Conservation (phyloP, 2,888 invertebrate genomes). For the Drosophila infuscata region DNA sequence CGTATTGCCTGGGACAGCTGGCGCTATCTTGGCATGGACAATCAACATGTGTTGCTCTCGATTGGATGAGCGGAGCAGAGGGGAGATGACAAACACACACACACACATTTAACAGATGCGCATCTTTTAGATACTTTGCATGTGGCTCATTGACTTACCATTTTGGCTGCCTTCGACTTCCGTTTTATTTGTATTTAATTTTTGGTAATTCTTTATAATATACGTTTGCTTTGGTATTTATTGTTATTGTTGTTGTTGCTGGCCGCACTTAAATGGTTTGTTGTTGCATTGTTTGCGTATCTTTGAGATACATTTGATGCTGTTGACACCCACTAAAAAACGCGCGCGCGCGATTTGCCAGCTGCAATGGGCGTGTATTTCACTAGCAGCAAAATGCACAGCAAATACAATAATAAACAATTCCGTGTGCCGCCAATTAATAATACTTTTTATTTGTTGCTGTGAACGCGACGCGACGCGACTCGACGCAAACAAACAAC, state of each 20-base stretch:
- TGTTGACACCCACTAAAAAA: conserved; percentile 48
- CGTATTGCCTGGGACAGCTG: conserved; percentile 66
- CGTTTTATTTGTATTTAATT: conserved; percentile 1
- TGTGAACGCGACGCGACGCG: conserved; percentile 34
- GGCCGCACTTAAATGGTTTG: conserved; percentile 33
- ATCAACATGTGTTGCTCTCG: conserved; percentile 76
- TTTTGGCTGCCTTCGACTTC: conserved; percentile 37
- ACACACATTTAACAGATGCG: conserved; percentile 38
- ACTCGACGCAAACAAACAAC: conserved; percentile 34
- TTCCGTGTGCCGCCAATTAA: conserved; percentile 9
- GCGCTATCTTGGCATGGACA: conserved; percentile 56
- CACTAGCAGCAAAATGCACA: conserved; percentile 29
- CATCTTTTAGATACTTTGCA: conserved; percentile 46
- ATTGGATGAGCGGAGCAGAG: neutral
- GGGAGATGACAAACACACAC: conserved; percentile 6
- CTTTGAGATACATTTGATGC: conserved; percentile 49
- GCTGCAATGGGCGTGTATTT: conserved; percentile 32
- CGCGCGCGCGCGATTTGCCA: conserved; percentile 26
- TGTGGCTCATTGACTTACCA: conserved; percentile 59
- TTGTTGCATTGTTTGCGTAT: conserved; percentile 39
- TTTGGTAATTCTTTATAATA: conserved; percentile 1
- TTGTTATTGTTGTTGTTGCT: conserved; percentile 12
- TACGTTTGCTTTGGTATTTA: conserved; percentile 20
- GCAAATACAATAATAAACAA: neutral
- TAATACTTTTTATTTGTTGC: conserved; percentile 36